Conservation (phyloP, 2,888 invertebrate genomes). For the Thymelicus sylvestris region DNA sequence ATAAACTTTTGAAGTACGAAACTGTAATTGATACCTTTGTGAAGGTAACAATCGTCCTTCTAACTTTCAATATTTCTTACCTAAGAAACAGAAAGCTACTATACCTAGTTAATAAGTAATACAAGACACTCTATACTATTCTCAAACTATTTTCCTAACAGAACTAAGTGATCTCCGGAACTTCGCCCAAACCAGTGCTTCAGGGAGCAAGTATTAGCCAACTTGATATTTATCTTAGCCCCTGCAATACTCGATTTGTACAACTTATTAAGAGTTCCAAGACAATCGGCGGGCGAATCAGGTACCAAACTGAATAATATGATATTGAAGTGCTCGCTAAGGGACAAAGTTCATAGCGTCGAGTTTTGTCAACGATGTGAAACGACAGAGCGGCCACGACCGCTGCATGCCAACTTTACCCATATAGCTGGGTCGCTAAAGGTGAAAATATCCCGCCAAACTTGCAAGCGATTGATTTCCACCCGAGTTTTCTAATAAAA, state of each 20-base stretch:
- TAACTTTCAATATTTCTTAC: too few relatives aligned
- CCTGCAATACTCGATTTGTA: slow-evolving; percentile 34
- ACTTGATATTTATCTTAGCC: slow-evolving; percentile 34
- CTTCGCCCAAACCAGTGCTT: slow-evolving; percentile 13
- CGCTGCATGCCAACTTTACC: slow-evolving; percentile 5
- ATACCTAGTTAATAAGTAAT: too few relatives aligned
- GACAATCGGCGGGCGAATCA: slow-evolving; percentile 32
- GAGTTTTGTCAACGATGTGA: slow-evolving; percentile 37
- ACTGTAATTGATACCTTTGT: too few relatives aligned
- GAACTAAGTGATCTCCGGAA: slow-evolving; percentile 26
- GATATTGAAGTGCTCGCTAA: slow-evolving; percentile 36
- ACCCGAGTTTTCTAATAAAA: slow-evolving; percentile 36
- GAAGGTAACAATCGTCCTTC: too few relatives aligned
- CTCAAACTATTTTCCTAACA: slow-evolving; percentile 21
- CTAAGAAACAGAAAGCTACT: too few relatives aligned
- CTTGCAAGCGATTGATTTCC: slow-evolving; percentile 31
- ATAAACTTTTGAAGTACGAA: too few relatives aligned
- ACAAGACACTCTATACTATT: neutral
- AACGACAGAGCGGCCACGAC: slow-evolving; percentile 6
- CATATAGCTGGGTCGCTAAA: slow-evolving; percentile 13
- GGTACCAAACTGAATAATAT: slow-evolving; percentile 37
- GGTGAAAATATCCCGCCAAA: slow-evolving; percentile 24
- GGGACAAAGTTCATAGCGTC: slow-evolving; percentile 33
- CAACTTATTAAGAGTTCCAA: slow-evolving; percentile 36
- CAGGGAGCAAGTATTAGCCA: slow-evolving; percentile 29